These are phyloP conservation scores for Gymnodraco acuticeps DNA, from an alignment of 2,797 vertebrate species.

Conservation along the genomic window DNA sequence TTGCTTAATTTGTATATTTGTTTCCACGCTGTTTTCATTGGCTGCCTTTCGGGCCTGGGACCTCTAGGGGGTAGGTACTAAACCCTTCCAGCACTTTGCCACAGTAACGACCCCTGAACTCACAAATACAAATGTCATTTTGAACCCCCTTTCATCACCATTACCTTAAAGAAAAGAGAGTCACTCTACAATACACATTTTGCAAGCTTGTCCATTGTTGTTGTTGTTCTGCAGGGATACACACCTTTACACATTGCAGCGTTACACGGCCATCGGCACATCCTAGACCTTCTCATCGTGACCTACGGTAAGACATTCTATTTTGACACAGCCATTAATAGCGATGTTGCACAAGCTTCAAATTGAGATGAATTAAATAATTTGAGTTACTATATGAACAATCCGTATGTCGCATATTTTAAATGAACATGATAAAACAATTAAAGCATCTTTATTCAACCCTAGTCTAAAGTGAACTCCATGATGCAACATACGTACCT, in stretches of 20 bases:
- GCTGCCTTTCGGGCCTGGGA: slow-evolving; percentile 66
- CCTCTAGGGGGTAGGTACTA: slow-evolving; percentile 84
- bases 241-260: slow-evolving; percentile 88
- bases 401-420: not conserved
- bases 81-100: slow-evolving; percentile 42
- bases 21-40: slow-evolving; percentile 63
- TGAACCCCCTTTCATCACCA: not conserved
- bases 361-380: not conserved
- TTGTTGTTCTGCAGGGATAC: slow-evolving; percentile 80
- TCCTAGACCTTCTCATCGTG: slow-evolving; percentile 82
- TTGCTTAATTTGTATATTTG: slow-evolving; percentile 84
- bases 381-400: not conserved
- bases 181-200: not conserved
- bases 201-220: not conserved
- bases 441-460: not conserved
- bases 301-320: slow-evolving; percentile 77
- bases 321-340: not conserved
- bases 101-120: slow-evolving; percentile 20
- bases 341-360: not conserved
- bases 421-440: not conserved
- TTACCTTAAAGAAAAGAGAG: not conserved
- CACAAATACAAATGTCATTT: slow-evolving; percentile 22
- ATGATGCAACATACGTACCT: not conserved
- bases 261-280: slow-evolving; percentile 83
- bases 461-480: not conserved